phyloP scores from a whole-genome alignment of 2,888 invertebrate species.

The Chrysolina oricalcia region DNA sequence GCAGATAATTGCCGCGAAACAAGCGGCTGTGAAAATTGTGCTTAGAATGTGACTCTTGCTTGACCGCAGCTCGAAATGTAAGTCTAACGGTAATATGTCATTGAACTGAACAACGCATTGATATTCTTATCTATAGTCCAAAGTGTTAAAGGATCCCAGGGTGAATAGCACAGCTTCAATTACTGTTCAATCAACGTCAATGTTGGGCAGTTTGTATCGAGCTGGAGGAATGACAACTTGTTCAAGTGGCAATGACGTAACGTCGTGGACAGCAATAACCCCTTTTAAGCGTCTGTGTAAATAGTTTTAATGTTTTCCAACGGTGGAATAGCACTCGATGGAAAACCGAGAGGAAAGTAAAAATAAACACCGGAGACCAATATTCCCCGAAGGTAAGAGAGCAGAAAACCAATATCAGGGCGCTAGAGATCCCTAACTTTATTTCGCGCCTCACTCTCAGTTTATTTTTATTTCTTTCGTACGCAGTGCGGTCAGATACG shows the following conservation, averaged over 20 bases:
- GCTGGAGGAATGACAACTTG: too few species aligned
- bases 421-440: conserved; percentile 43
- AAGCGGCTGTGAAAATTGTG: too few species aligned
- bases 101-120: too few species aligned
- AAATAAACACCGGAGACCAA: conserved; percentile 46
- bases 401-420: conserved; percentile 44
- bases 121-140: too few species aligned
- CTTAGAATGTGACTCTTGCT: too few species aligned
- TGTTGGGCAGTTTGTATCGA: too few species aligned
- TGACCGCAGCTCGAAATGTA: too few species aligned
- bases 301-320: conserved; percentile 10
- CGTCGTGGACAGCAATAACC: neutral
- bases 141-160: too few species aligned
- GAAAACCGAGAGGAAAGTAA: conserved; percentile 27
- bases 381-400: conserved; percentile 46
- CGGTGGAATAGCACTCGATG: neutral
- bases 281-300: neutral
- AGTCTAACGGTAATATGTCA: too few species aligned
- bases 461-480: conserved; percentile 33
- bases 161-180: too few species aligned
- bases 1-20: too few species aligned
- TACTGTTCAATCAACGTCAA: too few species aligned
- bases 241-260: neutral
- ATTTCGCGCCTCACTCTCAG: conserved; percentile 37
- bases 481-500: conserved; percentile 3